Evolutionary conservation across 2,888 invertebrate genomes (phyloP).

Genomic region (Lacanobia oleracea): DNA sequence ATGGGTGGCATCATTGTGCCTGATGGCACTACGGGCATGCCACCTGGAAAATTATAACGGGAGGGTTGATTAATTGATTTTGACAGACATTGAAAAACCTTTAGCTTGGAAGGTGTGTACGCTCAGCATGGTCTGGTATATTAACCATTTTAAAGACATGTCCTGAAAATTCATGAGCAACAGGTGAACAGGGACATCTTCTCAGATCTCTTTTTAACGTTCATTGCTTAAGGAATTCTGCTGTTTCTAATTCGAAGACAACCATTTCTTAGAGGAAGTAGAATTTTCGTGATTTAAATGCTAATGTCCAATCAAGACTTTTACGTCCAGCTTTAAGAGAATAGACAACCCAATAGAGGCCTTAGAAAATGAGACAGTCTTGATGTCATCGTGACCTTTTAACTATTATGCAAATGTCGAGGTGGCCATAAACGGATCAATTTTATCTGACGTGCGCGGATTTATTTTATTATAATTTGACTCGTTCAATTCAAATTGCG

Average conservation of each 20-base stretch:
- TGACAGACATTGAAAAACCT: neutral
- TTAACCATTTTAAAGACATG: neutral
- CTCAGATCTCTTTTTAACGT: neutral
- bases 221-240: neutral
- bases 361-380: constrained; percentile 19
- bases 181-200: neutral
- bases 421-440: constrained; percentile 10
- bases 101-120: neutral
- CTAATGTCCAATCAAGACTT: neutral
- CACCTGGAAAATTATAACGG: constrained; percentile 76
- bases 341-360: constrained; percentile 10
- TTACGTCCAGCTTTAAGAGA: neutral
- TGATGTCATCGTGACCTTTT: constrained; percentile 44
- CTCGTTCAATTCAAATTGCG: constrained; percentile 1
- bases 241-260: neutral
- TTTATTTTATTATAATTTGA: constrained; percentile 16
- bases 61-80: neutral
- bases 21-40: constrained; percentile 97
- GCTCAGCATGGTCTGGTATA: neutral
- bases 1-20: constrained; percentile 93
- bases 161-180: neutral
- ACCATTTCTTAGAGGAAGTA: neutral
- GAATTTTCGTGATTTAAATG: neutral
- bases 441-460: constrained; percentile 19
- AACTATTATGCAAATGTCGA: constrained; percentile 28